A percentile compares a stretch with the other conserved stretches of the same genome.
These are phyloP conservation scores for Ctenochaetus hawaiiensis DNA, from an alignment of 2,797 vertebrate species.

Conservation along the genomic window DNA sequence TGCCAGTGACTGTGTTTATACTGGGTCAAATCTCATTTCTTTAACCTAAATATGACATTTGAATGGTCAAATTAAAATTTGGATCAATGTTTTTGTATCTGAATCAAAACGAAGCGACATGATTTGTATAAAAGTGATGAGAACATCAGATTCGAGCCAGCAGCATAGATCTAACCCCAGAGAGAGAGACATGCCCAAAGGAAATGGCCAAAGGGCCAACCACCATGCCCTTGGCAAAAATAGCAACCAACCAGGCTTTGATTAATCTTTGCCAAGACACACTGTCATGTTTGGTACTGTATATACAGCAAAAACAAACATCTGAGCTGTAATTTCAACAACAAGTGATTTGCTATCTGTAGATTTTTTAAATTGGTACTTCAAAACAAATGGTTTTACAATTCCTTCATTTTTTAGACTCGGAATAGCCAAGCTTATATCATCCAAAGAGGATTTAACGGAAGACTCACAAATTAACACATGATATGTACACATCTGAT, in stretches of 20 bases:
- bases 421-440: not conserved
- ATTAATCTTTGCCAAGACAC: conserved; percentile 52
- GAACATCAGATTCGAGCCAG: conserved; percentile 27
- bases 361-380: not conserved
- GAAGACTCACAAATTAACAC: not conserved
- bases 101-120: conserved; percentile 2
- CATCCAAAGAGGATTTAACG: conserved; percentile 1
- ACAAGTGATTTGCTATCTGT: conserved; percentile 3
- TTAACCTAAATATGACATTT: not conserved
- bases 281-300: conserved; percentile 44
- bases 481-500: too few species aligned
- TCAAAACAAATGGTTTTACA: not conserved
- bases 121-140: conserved; percentile 10
- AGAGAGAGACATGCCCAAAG: conserved; percentile 32
- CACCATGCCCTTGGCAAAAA: conserved; percentile 61
- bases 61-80: not conserved
- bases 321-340: conserved; percentile 3
- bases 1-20: conserved; percentile 77
- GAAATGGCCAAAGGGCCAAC: conserved; percentile 44
- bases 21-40: conserved; percentile 39
- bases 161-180: conserved; percentile 15
- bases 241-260: conserved; percentile 35
- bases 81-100: not conserved
- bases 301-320: conserved; percentile 47
- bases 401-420: not conserved